Evolutionary conservation across 2,888 invertebrate genomes (phyloP).

Genomic region (Hedychridium roseum): DNA sequence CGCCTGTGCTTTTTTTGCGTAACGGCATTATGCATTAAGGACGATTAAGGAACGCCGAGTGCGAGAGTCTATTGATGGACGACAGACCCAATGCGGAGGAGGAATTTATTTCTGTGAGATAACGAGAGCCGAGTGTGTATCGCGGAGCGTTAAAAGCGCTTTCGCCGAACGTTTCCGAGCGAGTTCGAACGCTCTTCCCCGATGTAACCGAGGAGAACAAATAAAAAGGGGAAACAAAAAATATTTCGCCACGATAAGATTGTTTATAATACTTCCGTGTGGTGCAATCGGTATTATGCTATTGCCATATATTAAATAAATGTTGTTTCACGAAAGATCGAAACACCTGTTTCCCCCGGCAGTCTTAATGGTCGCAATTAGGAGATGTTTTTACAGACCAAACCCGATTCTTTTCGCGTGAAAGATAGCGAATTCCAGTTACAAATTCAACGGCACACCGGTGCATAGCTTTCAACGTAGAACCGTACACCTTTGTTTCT

Average conservation of each 20-base stretch:
- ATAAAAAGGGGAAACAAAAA: too few relatives aligned
- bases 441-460: too few relatives aligned
- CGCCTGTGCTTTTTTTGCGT: slow-evolving; percentile 54
- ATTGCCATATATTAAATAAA: not conserved
- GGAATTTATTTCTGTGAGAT: slow-evolving; percentile 44
- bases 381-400: not conserved
- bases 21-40: slow-evolving; percentile 49
- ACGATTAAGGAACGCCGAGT: slow-evolving; percentile 37
- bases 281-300: not conserved
- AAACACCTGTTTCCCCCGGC: not conserved
- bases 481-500: too few relatives aligned
- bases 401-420: not conserved
- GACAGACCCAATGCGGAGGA: slow-evolving; percentile 6
- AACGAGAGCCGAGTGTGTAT: too few relatives aligned
- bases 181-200: too few relatives aligned
- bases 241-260: too few relatives aligned
- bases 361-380: not conserved
- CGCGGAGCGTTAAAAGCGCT: too few relatives aligned
- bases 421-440: not conserved
- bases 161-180: too few relatives aligned
- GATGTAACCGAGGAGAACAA: too few relatives aligned
- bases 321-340: not conserved
- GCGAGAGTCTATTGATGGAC: slow-evolving; percentile 16
- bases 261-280: not conserved
- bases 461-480: too few relatives aligned